Evolutionary conservation across 2,797 vertebrate genomes (phyloP), one percentile per base, ranked within the genome.

Genomic region (Nothura maculosa): DNA sequence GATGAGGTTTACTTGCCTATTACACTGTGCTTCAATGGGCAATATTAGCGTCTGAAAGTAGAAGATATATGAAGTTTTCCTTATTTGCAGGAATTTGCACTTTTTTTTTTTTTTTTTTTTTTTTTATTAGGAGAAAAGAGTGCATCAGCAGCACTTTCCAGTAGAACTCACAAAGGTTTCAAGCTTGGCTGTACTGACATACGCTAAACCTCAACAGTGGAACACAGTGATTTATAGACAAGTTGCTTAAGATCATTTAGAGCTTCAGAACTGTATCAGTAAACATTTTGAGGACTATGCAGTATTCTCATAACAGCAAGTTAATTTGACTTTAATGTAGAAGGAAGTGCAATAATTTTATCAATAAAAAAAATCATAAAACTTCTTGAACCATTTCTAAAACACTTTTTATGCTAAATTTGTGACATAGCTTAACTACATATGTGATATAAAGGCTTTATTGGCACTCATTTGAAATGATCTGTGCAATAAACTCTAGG

Each of bases 331-430:
- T 93, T 78, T 90, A 92, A 89, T 94, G 86, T 42, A 79, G 87
- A 85, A 92, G 69, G 75, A 91, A 93, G 52, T 63, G 69, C 32
- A 91, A 57, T 90, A 94, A 85, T 36, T 60, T 15, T 52, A 85
- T 92, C 76, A 93, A 94, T 94, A 93, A 63, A 74, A 95, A 87
- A 85, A 78, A 55, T 45, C 87, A 85, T 94, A 94, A 96, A 96
- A 67, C 21, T 61, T 68, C 50, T 79, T 82, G 82, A 94, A 92
- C 47, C 66, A 67, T 93, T 89, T 83, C 66, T 93, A 83, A 81
- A 92, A 93, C 34, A 61, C 8, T 57, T 88, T 89, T 78, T 58
- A 30, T 85, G 84, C 55, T 78, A 85, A 69, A 90, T 75, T 82
- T 82, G 21, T 82, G 42, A 28, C 81, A 55, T 18, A 84, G 20